A percentile compares a stretch with the other conserved stretches of the same genome.
These are phyloP conservation scores for Notiomystis cincta DNA, from an alignment of 2,113 vertebrate species.

Conservation along the genomic window DNA sequence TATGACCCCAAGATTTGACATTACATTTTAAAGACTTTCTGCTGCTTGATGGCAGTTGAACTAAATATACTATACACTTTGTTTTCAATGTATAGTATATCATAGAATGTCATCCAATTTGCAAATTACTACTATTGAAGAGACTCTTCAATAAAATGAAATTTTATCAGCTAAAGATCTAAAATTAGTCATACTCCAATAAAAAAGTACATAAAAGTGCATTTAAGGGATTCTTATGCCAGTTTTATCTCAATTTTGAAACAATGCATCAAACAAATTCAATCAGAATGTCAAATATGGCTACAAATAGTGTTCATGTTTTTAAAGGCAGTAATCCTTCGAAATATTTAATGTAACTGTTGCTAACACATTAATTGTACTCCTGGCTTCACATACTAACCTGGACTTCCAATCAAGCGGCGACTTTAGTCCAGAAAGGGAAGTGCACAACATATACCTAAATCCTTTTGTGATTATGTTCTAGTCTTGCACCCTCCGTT, in stretches of 20 bases:
- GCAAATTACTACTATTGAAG: slow-evolving; percentile 54
- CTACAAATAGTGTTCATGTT: slow-evolving; percentile 64
- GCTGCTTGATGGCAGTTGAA: slow-evolving; percentile 49
- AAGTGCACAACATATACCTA: slow-evolving; percentile 68
- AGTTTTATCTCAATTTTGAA: slow-evolving; percentile 70
- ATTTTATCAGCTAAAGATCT: slow-evolving; percentile 65
- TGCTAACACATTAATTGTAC: slow-evolving; percentile 71
- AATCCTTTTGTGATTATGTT: slow-evolving; percentile 50
- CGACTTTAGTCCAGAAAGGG: slow-evolving; percentile 68
- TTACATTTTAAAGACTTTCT: slow-evolving; percentile 43
- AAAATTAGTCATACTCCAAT: slow-evolving; percentile 73
- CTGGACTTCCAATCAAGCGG: slow-evolving; percentile 67
- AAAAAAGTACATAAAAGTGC: slow-evolving; percentile 79
- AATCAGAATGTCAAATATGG: slow-evolving; percentile 66
- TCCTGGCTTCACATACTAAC: slow-evolving; percentile 69
- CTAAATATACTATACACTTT: slow-evolving; percentile 25
- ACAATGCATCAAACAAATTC: slow-evolving; percentile 68
- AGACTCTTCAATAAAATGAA: slow-evolving; percentile 62
- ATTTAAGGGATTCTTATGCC: slow-evolving; percentile 71
- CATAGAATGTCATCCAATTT: slow-evolving; percentile 16
- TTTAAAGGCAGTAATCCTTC: slow-evolving; percentile 70
- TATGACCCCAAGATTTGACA: slow-evolving; percentile 25
- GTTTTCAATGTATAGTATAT: slow-evolving; percentile 17
- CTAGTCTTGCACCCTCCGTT: slow-evolving; percentile 61
- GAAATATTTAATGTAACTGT: slow-evolving; percentile 66